A percentile compares a stretch with the other conserved stretches of the same genome.
These are phyloP conservation scores for Linyphia triangularis DNA, from an alignment of 2,888 invertebrate genomes.

Conservation along the genomic window DNA sequence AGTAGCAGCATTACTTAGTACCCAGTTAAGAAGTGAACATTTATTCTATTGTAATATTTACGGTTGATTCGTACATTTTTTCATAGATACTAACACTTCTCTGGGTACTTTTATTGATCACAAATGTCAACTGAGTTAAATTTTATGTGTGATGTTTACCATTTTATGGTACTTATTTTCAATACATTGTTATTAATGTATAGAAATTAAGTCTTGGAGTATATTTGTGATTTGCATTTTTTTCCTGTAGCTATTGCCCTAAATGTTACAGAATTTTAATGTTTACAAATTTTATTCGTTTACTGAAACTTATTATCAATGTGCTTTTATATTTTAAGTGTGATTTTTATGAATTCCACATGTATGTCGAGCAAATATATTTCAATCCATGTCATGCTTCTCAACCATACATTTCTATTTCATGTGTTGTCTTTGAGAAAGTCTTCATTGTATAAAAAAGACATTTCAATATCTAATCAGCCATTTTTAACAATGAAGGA, in stretches of 20 bases:
- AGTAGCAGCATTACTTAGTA: conserved; percentile 14
- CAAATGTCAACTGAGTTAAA: too few species aligned
- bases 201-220: not conserved
- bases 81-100: too few species aligned
- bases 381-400: too few species aligned
- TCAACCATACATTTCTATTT: not conserved
- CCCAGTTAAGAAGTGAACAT: not conserved
- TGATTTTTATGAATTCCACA: not conserved
- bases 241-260: not conserved
- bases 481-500: too few species aligned
- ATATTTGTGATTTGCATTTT: conserved; percentile 17
- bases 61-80: not conserved
- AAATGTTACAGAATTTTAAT: conserved; percentile 32
- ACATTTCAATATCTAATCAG: too few species aligned
- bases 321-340: conserved; percentile 2
- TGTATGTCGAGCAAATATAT: too few species aligned
- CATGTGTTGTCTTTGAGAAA: not conserved
- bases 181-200: conserved; percentile 22
- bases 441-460: too few species aligned
- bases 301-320: conserved; percentile 8
- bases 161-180: conserved; percentile 14
- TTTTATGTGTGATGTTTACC: not conserved
- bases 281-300: conserved; percentile 30
- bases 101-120: not conserved
- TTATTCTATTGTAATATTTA: not conserved